These are phyloP conservation scores for Drosophila burlai DNA, from an alignment of 1,140 invertebrate species.

Conservation along the genomic window DNA sequence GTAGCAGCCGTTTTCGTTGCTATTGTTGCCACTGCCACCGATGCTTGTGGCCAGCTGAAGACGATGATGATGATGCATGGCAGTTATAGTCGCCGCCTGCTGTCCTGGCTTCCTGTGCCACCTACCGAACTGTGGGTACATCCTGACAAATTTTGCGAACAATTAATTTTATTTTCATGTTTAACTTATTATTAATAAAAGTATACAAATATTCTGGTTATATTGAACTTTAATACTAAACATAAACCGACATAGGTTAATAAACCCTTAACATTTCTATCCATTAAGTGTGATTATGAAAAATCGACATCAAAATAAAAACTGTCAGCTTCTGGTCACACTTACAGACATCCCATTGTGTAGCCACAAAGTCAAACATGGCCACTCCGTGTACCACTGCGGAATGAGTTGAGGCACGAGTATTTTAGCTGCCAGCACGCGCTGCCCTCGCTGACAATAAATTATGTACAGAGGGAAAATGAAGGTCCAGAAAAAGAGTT, in stretches of 20 bases:
- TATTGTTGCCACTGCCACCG: constrained; percentile 33
- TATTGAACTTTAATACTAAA: no score
- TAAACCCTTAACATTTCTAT: no score
- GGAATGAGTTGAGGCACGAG: constrained; percentile 15
- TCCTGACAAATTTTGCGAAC: neutral
- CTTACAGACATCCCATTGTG: neutral
- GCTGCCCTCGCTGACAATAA: constrained; percentile 75
- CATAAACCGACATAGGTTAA: neutral
- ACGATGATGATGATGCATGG: constrained; percentile 77
- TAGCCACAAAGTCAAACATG: constrained; percentile 26
- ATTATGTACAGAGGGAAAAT: constrained; percentile 67
- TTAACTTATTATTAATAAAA: no score
- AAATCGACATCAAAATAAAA: neutral
- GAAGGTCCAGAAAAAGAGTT: constrained; percentile 28
- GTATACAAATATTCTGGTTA: no score
- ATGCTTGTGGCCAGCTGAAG: constrained; percentile 37
- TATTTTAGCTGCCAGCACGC: constrained; percentile 17
- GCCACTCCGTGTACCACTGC: constrained; percentile 13
- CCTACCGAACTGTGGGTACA: constrained; percentile 35
- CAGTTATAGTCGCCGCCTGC: constrained; percentile 18
- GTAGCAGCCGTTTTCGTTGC: constrained; percentile 52
- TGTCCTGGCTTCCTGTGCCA: constrained; percentile 25
- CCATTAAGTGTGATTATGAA: neutral
- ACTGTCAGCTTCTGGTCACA: neutral
- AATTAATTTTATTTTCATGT: neutral